These are phyloP conservation scores for Acinonyx jubatus DNA, from an alignment of 2,113 vertebrate species.

Conservation along the genomic window DNA sequence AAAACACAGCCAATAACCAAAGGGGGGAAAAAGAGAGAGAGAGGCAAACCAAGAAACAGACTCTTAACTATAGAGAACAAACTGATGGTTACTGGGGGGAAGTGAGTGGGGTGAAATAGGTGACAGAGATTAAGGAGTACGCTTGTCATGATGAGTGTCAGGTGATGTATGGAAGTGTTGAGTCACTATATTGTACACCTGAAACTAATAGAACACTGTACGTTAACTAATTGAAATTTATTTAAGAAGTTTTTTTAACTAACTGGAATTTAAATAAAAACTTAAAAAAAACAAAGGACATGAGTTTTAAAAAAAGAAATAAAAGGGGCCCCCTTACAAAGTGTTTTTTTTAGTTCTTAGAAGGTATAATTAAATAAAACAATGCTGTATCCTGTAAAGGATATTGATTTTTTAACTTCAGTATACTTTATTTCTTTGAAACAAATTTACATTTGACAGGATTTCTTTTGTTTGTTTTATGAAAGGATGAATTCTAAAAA, in stretches of 20 bases:
- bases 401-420: constrained; percentile 49
- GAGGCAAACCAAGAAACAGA: neutral
- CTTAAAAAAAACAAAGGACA: no score
- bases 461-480: constrained; percentile 19
- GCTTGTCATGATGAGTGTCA: neutral
- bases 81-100: neutral
- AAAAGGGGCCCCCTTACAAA: neutral
- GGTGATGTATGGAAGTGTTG: neutral
- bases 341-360: neutral
- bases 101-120: neutral
- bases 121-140: neutral
- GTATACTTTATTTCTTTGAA: neutral
- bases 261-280: no score
- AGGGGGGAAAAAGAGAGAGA: neutral
- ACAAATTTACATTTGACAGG: neutral
- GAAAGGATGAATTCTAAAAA: constrained; percentile 14
- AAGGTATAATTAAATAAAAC: constrained; percentile 28
- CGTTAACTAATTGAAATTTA: neutral
- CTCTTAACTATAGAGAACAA: neutral
- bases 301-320: no score
- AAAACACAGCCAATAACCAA: neutral
- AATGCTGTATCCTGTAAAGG: neutral
- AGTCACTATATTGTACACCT: neutral
- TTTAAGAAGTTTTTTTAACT: no score
- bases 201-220: neutral